phyloP scores from a whole-genome alignment of 2,888 invertebrate genomes.

The Epistrophe grossulariae region DNA sequence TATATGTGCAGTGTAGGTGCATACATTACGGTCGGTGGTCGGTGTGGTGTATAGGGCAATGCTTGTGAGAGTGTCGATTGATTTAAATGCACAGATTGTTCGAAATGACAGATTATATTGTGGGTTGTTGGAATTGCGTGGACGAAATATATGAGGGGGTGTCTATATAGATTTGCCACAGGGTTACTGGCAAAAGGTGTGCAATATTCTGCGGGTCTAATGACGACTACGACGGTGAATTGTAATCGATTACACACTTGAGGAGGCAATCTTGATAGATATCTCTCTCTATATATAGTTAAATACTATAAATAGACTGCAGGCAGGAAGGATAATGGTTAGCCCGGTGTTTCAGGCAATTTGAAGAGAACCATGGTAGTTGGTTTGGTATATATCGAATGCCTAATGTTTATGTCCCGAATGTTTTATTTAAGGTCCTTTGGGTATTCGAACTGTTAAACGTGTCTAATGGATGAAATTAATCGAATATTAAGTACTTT shows the following conservation, averaged over 20 bases:
- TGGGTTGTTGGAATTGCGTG: background rate
- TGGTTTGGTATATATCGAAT: background rate
- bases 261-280: slow-evolving; percentile 29
- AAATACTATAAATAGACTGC: background rate
- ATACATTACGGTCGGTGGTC: slow-evolving; percentile 40
- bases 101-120: slow-evolving; percentile 44
- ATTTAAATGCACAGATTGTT: slow-evolving; percentile 60
- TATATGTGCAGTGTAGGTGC: slow-evolving; percentile 22
- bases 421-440: slow-evolving; percentile 8
- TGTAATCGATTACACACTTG: slow-evolving; percentile 53
- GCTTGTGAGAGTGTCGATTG: slow-evolving; percentile 42
- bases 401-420: background rate
- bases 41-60: background rate
- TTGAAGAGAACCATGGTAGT: background rate
- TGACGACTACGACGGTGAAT: background rate
- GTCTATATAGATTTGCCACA: background rate
- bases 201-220: slow-evolving; percentile 32
- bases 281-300: too few relatives aligned
- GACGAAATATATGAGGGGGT: background rate
- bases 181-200: slow-evolving; percentile 28
- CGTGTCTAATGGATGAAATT: slow-evolving; percentile 13
- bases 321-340: slow-evolving; percentile 16
- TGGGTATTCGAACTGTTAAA: slow-evolving; percentile 2
- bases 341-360: background rate
- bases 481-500: slow-evolving; percentile 38